These are phyloP conservation scores for Drosophila takahashii DNA, from an alignment of 1,140 invertebrate species.

Conservation along the genomic window DNA sequence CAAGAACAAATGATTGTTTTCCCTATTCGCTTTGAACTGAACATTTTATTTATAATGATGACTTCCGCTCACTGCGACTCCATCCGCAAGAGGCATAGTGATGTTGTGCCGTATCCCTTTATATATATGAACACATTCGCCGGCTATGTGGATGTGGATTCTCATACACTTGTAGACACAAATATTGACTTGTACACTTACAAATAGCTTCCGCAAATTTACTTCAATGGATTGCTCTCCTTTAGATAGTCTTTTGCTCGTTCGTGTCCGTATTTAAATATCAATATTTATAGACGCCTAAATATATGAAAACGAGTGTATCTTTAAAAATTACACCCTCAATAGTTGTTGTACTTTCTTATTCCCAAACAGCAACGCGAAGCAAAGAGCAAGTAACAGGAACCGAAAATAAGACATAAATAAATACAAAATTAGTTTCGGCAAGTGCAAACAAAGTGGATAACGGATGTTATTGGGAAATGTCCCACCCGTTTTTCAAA, in stretches of 20 bases:
- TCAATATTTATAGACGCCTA: conserved; percentile 41
- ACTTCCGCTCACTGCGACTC: conserved; percentile 58
- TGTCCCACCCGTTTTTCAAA: not conserved
- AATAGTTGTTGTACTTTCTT: conserved; percentile 3
- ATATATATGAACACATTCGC: not conserved
- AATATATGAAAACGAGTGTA: conserved; percentile 1
- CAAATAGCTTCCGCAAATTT: conserved; percentile 72
- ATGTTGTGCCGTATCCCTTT: conserved; percentile 21
- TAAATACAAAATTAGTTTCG: conserved; percentile 41
- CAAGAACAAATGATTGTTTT: conserved; percentile 64
- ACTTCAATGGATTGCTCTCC: conserved; percentile 47
- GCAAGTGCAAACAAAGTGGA: conserved; percentile 15
- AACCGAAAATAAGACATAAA: conserved; percentile 24
- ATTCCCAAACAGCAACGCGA: conserved; percentile 2
- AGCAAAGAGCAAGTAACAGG: not conserved
- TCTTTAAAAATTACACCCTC: conserved; percentile 8
- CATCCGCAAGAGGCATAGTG: conserved; percentile 14
- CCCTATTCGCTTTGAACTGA: conserved; percentile 65
- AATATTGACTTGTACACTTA: conserved; percentile 65
- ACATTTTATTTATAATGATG: conserved; percentile 79
- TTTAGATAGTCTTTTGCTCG: conserved; percentile 16
- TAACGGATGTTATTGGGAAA: conserved; percentile 1
- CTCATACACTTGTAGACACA: conserved; percentile 35
- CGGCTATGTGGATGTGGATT: conserved; percentile 2
- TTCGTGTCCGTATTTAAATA: conserved; percentile 23